Conservation (phyloP, 1,140 invertebrate species). For the Drosophila subobscura region DNA sequence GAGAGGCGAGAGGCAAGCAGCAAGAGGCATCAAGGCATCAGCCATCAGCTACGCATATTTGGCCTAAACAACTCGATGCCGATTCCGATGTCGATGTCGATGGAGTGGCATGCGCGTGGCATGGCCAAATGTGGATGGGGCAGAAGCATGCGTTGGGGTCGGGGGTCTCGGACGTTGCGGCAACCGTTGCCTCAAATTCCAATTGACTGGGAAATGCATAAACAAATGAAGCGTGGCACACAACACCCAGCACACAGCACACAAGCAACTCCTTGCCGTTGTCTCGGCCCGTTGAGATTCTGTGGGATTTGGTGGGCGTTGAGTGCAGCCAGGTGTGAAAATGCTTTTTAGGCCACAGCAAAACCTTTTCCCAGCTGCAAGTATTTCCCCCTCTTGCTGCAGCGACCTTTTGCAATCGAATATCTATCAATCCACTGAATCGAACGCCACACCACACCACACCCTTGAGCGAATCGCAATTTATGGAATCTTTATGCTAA, state of each 20-base stretch:
- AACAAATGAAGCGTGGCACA: slow-evolving; percentile 65
- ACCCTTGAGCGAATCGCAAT: slow-evolving; percentile 20
- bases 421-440: slow-evolving; percentile 27
- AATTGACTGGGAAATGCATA: slow-evolving; percentile 74
- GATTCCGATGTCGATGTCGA: slow-evolving; percentile 1
- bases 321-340: slow-evolving; percentile 71
- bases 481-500: slow-evolving; percentile 58
- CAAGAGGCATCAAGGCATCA: too few species aligned
- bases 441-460: slow-evolving; percentile 14
- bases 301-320: slow-evolving; percentile 7
- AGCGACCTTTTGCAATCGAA: slow-evolving; percentile 26
- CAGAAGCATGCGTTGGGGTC: background rate
- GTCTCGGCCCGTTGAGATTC: slow-evolving; percentile 22
- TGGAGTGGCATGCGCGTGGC: slow-evolving; percentile 62
- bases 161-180: slow-evolving; percentile 36
- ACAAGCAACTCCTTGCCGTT: slow-evolving; percentile 9
- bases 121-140: slow-evolving; percentile 52
- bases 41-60: slow-evolving; percentile 69
- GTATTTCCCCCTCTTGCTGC: slow-evolving; percentile 21
- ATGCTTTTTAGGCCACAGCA: slow-evolving; percentile 40
- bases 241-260: background rate
- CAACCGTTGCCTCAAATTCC: slow-evolving; percentile 53
- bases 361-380: too few species aligned
- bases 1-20: too few species aligned
- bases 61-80: slow-evolving; percentile 67